Evolutionary conservation across 2,888 invertebrate species (phyloP).

Genomic region (Colletes collaris): DNA sequence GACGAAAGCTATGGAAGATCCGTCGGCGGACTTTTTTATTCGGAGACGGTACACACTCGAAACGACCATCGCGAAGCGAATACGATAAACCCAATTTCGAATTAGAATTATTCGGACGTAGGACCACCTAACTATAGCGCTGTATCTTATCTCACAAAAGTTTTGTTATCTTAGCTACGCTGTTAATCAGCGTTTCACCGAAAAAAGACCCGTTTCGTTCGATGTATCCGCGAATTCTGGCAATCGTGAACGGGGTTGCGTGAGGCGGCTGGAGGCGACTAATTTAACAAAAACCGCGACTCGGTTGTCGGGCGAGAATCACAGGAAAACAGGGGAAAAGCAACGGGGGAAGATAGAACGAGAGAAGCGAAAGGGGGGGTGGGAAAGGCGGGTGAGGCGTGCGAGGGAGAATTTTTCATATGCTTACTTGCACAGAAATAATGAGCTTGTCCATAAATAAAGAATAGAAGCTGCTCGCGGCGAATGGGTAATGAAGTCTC

Average conservation of each 20-base stretch:
- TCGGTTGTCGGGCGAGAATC: slow-evolving; percentile 20
- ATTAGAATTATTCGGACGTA: too few relatives aligned
- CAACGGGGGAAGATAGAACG: slow-evolving; percentile 36
- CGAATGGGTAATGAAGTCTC: slow-evolving; percentile 82
- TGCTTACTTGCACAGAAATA: slow-evolving; percentile 83
- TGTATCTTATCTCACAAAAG: too few relatives aligned
- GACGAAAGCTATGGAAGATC: too few relatives aligned
- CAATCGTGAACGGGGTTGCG: neutral
- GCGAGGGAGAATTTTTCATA: slow-evolving; percentile 79
- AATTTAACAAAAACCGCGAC: slow-evolving; percentile 69
- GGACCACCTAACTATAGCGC: too few relatives aligned
- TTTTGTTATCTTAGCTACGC: too few relatives aligned
- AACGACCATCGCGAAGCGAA: too few relatives aligned
- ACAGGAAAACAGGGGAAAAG: slow-evolving; percentile 19
- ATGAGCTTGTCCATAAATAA: slow-evolving; percentile 83
- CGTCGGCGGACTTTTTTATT: too few relatives aligned
- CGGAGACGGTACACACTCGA: too few relatives aligned
- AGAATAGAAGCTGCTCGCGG: slow-evolving; percentile 79
- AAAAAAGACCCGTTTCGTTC: neutral
- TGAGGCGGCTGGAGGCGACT: slow-evolving; percentile 46
- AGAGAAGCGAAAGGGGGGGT: slow-evolving; percentile 35
- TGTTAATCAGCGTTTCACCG: too few relatives aligned
- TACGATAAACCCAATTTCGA: too few relatives aligned
- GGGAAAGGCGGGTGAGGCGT: slow-evolving; percentile 27
- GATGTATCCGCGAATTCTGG: neutral